Evolutionary conservation across 2,888 invertebrate genomes (phyloP), one percentile per base, ranked within the genome.

Genomic region (Lasioglossum malachurum): DNA sequence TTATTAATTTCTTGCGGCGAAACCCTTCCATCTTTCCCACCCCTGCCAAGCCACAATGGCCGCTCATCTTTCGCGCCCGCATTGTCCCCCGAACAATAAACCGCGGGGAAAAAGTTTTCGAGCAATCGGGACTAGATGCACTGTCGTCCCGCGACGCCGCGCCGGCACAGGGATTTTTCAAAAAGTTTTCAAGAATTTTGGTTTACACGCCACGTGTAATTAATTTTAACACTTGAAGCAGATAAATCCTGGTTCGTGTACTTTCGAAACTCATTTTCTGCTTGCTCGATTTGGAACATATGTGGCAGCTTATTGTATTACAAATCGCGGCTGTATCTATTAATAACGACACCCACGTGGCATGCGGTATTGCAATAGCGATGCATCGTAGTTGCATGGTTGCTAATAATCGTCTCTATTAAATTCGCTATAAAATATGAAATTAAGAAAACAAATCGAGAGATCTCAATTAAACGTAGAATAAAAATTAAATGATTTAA

Each of bases 1-100:
- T 73, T 76, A 85, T 79, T 85, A 79, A 84, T 85, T 84, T 84
- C 76, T 84, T 73, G 46, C 67, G 2, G 53, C 41, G 67, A 49
- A 71, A 79, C 46, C 64, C 27, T 23, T 10, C 31, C 27, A 31
- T 31, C 41, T 72, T 35, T 71, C 69, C 57, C 53, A 53, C 44
- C 78, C 7, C 10, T 31, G 27, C n/a, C 27, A 27, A 19, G 7
- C 27, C 46, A 23, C 46, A 46, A 71, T 41, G 71, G 38, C 41
- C 23, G 69, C 69, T 69, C 69, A 38, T 69, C 69, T 69, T 38
- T 69, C 69, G 69, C 69, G 69, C 0, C 38, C 7, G 16, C 35
- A 78, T 82, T 78, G 75, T 78, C 75, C 35, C 53, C 38, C 27
- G 64, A 73, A 73, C 23, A 71, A 79, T 57, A 49, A 41, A 72